Base-by-base conservation (phyloP, 2,888 invertebrate genomes). In the Aleiodes alternator region DNA sequence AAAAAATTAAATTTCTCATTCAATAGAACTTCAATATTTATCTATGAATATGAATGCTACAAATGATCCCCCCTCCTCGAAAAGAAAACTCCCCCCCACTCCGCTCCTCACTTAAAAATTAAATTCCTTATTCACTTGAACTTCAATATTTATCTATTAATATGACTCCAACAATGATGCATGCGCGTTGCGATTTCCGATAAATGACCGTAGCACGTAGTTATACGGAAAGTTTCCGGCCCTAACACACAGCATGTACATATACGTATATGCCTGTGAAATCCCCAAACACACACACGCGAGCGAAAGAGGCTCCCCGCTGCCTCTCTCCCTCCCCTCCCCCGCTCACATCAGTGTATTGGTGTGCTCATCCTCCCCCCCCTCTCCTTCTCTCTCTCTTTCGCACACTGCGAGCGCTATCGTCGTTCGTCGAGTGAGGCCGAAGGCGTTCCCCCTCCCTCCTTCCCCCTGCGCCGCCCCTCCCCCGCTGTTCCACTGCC, bases 221-320 rank as follows among this genome's bases (percentile, higher is more conserved):
- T n/a, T 31, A 59, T 29, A 73, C 66, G 66, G 73, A 73, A 73
- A 73, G 66, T 73, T 73, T 73, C 73, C 73, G 73, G 72, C 66
- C 43, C 66, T 43, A 14, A 55, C 11, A 50, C 23, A 23, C 23
- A 23, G 23, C 23, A 23, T 43, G 14, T 43, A 5, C 56, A 66
- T 66, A 14, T 43, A 23, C 23, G 23, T 66, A 38, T 43, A 14
- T 69, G 50, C 29, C 23, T 16, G 34, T 34, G 34, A 43, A 43
- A 43, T 11, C 9, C 11, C 43, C 11, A 9, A 11, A 50, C 69
- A n/a, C 23, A 12, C 16, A 7, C 23, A 5, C 29, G 69, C 8
- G 43, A 43, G 11, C 4, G 43, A 6, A 8, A 23, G 23, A 2
- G 23, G 23, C 23, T 23, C 23, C 23, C 23, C 23, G 23, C 23